Conservation (phyloP, 2,113 vertebrate species). For the Heteronetta atricapilla region DNA sequence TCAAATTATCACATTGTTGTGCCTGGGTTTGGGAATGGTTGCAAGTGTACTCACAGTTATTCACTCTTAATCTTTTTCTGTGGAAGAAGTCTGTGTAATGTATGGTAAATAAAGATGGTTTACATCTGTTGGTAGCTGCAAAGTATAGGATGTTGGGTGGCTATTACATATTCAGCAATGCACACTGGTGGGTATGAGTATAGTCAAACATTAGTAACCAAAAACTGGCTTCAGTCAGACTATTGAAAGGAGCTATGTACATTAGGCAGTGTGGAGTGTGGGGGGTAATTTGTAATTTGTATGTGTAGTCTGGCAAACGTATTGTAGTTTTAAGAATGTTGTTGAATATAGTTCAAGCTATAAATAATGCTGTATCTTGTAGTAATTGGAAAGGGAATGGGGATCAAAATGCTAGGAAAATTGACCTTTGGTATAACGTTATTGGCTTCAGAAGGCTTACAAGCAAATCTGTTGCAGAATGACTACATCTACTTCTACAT, state of each 20-base stretch:
- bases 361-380: neutral
- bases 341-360: neutral
- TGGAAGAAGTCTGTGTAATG: neutral
- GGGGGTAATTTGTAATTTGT: neutral
- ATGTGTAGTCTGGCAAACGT: neutral
- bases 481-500: neutral
- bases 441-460: neutral
- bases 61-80: neutral
- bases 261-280: neutral
- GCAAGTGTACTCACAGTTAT: neutral
- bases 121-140: neutral
- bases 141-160: neutral
- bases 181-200: neutral
- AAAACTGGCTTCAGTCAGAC: neutral
- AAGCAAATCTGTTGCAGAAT: neutral
- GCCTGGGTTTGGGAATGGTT: neutral
- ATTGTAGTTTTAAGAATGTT: neutral
- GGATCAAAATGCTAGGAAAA: neutral
- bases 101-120: neutral
- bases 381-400: neutral
- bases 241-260: neutral
- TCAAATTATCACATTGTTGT: neutral
- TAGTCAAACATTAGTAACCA: neutral
- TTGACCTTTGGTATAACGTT: neutral
- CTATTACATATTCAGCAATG: neutral